Evolutionary conservation across 1,140 invertebrate genomes (phyloP).

Genomic region (Hestina assimilis): DNA sequence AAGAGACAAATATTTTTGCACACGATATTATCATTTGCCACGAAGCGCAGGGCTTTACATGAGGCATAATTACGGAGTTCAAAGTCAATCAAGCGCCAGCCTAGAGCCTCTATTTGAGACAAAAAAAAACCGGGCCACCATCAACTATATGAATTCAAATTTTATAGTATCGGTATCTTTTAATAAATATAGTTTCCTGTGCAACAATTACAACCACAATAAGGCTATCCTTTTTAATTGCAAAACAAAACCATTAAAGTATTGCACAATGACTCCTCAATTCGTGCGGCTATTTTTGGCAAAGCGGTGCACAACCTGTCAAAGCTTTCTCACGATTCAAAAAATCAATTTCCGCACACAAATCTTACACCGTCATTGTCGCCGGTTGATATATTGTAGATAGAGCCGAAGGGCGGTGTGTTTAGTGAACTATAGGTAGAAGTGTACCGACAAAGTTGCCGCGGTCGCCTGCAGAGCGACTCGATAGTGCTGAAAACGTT

Average conservation of each 20-base stretch:
- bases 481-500: conserved; percentile 66
- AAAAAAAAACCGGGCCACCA: too few species aligned
- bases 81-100: too few species aligned
- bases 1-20: too few species aligned
- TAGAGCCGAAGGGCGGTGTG: conserved; percentile 46
- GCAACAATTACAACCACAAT: background rate
- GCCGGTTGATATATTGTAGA: conserved; percentile 61
- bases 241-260: conserved; percentile 17
- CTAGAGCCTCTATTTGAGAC: too few species aligned
- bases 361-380: conserved; percentile 70
- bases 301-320: conserved; percentile 52
- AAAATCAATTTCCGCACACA: conserved; percentile 77
- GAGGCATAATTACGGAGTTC: too few species aligned
- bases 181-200: background rate
- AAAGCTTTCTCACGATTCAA: conserved; percentile 69
- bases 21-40: too few species aligned
- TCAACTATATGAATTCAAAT: too few species aligned
- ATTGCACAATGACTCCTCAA: conserved; percentile 42
- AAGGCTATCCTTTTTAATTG: background rate
- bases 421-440: conserved; percentile 36
- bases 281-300: conserved; percentile 24
- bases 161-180: too few species aligned
- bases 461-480: conserved; percentile 45
- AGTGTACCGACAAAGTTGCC: conserved; percentile 50
- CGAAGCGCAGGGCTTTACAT: too few species aligned